phyloP scores from a whole-genome alignment of 2,888 invertebrate species.

The Arrhopalites spinosus region DNA sequence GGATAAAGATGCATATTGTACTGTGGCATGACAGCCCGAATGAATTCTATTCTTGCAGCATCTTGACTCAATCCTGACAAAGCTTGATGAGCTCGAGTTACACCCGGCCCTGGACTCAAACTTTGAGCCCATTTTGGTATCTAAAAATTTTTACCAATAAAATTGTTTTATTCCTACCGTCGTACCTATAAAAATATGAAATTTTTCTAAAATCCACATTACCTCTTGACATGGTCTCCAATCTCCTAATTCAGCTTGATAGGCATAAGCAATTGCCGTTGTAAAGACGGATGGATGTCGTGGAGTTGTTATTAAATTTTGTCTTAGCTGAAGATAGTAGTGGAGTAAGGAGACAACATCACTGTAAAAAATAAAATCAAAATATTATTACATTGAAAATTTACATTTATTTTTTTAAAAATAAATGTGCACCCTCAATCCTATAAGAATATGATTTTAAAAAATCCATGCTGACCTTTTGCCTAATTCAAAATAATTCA shows the following conservation, averaged over 20 bases:
- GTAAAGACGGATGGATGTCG: constrained; percentile 49
- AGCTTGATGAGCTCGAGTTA: constrained; percentile 52
- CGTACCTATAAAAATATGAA: too few relatives aligned
- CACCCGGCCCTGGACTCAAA: constrained; percentile 32
- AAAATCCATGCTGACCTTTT: too few relatives aligned
- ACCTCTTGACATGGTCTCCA: constrained; percentile 50
- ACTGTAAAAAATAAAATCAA: constrained; percentile 59
- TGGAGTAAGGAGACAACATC: constrained; percentile 91
- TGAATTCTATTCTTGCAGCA: constrained; percentile 52
- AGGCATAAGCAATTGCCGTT: constrained; percentile 54
- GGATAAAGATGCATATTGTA: constrained; percentile 55
- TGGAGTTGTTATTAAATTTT: constrained; percentile 70
- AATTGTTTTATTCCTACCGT: too few relatives aligned
- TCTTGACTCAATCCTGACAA: constrained; percentile 51
- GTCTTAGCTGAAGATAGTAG: constrained; percentile 92
- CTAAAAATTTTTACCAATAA: too few relatives aligned
- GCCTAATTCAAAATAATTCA: too few relatives aligned
- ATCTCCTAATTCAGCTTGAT: constrained; percentile 54
- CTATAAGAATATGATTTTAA: too few relatives aligned
- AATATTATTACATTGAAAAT: constrained; percentile 7
- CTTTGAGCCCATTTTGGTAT: constrained; percentile 49
- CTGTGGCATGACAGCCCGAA: constrained; percentile 54
- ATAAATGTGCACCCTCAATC: background rate
- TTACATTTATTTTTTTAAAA: background rate
- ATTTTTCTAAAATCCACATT: too few relatives aligned